Evolutionary conservation across 92 coral and sea anemone genomes (phyloP).

Genomic region (Plumapathes pennacea): DNA sequence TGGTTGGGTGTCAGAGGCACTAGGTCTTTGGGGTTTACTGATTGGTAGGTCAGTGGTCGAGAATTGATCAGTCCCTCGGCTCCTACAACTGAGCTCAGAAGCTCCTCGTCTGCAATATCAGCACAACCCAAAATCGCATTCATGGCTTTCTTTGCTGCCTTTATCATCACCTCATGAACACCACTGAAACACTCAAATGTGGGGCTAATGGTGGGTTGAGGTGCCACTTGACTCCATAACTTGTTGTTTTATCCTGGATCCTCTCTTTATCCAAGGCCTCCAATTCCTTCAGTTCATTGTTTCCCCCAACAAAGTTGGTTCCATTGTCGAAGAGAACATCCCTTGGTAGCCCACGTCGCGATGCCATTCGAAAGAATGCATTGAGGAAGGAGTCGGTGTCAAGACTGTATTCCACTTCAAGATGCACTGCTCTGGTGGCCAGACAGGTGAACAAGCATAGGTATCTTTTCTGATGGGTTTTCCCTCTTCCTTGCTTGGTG

Average conservation of each 20-base stretch:
- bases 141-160: conserved; percentile 24
- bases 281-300: conserved; percentile 21
- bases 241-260: conserved; percentile 20
- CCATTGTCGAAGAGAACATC: conserved; percentile 40
- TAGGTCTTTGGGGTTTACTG: conserved; percentile 33
- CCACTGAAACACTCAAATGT: conserved; percentile 34
- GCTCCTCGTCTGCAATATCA: conserved; percentile 51
- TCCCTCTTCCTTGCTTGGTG: conserved; percentile 44
- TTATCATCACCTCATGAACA: conserved; percentile 18
- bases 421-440: conserved; percentile 37
- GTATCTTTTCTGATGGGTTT: conserved; percentile 18
- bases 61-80: conserved; percentile 54
- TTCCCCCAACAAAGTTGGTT: conserved; percentile 36
- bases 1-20: conserved; percentile 51
- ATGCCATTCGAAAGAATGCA: conserved; percentile 34
- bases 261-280: conserved; percentile 14
- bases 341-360: conserved; percentile 20
- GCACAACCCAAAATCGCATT: conserved; percentile 31
- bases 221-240: conserved; percentile 32
- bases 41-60: conserved; percentile 44
- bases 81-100: conserved; percentile 38
- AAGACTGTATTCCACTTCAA: conserved; percentile 32
- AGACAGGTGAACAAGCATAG: conserved; percentile 45
- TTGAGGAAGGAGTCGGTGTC: conserved; percentile 30
- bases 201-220: conserved; percentile 22